Percentiles rank a stretch among this genome's conserved stretches.
These are phyloP conservation scores for Formica aserva DNA, from an alignment of 2,888 invertebrate species.

Conservation along the genomic window DNA sequence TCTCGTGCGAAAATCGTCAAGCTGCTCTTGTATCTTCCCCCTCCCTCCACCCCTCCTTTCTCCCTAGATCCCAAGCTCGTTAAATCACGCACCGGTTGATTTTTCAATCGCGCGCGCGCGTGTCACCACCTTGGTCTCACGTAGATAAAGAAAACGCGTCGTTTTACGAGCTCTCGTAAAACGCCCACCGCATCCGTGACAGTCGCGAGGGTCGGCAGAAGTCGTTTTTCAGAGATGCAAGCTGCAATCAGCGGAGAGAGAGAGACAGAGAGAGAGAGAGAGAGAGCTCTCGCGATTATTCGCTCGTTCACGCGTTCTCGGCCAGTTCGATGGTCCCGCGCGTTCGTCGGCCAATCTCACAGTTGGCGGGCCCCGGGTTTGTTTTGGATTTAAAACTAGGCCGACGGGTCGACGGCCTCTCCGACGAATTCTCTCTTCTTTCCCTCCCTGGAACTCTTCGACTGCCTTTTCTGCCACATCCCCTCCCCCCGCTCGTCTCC, in stretches of 20 bases:
- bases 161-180: slow-evolving; percentile 79
- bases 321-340: slow-evolving; percentile 17
- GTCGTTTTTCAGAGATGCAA: background rate
- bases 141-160: slow-evolving; percentile 79
- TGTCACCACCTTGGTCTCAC: slow-evolving; percentile 70
- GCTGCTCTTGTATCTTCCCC: background rate
- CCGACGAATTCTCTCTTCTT: slow-evolving; percentile 53
- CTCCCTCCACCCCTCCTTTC: background rate
- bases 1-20: slow-evolving; percentile 43
- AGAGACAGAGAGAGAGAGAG: background rate
- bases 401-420: slow-evolving; percentile 80
- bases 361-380: slow-evolving; percentile 72
- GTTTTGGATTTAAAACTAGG: slow-evolving; percentile 84
- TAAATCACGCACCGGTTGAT: slow-evolving; percentile 68
- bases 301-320: slow-evolving; percentile 32
- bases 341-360: slow-evolving; percentile 49
- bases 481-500: slow-evolving; percentile 17
- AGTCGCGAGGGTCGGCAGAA: slow-evolving; percentile 34
- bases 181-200: slow-evolving; percentile 57
- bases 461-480: slow-evolving; percentile 30
- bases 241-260: slow-evolving; percentile 3
- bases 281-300: background rate
- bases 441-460: slow-evolving; percentile 19
- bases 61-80: slow-evolving; percentile 55
- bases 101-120: slow-evolving; percentile 68